Base-by-base conservation (phyloP, 2,113 vertebrate species). In the Mungos mungo region DNA sequence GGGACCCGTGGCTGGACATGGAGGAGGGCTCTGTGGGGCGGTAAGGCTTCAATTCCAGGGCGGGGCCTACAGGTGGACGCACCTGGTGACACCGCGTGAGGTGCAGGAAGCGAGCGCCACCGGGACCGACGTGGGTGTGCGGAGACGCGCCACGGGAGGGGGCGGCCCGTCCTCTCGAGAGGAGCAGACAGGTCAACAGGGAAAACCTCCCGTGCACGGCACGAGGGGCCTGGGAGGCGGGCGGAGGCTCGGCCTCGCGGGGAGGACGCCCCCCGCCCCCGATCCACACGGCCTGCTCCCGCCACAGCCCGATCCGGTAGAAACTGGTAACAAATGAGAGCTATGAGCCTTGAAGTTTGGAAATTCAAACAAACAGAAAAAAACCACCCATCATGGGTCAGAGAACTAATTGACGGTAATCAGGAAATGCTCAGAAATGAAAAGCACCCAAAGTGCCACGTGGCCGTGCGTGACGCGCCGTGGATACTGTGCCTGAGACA, bases 381-480 rank as follows among this genome's bases (percentile, higher is more conserved):
- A 19, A 21, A 45, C 72, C 1, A 45, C 27, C 6, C 11, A 52
- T 50, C 33, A 7, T 2, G n/a, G 60, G 57, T 31, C 23, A 38
- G 8, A 29, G 84, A 79, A 31, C 18, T 29, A 45, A 45, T 27
- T 10, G 23, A 60, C 0, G 29, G 33, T 47, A 68, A n/a, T 25
- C 0, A 89, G 21, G n/a, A 60, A 71, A 29, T 2, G 31, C 35
- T 66, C 0, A 19, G 16, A 65, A 12, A 16, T 29, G 1, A 63
- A 31, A 33, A 33, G 1, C 13, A 33, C 10, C 3, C 33, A 1
- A 69, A 25, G 63, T 4, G 16, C 33, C 16, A 1, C 31, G 0
- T 2, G 16, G 9, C 80, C 1, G 14, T 2, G 33, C 0, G 29
- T 3, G 31, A 66, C 19, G 0, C 0, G 3, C 9, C 0, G 25